phyloP scores from a whole-genome alignment of 2,797 vertebrate genomes.

The Spheniscus humboldti region DNA sequence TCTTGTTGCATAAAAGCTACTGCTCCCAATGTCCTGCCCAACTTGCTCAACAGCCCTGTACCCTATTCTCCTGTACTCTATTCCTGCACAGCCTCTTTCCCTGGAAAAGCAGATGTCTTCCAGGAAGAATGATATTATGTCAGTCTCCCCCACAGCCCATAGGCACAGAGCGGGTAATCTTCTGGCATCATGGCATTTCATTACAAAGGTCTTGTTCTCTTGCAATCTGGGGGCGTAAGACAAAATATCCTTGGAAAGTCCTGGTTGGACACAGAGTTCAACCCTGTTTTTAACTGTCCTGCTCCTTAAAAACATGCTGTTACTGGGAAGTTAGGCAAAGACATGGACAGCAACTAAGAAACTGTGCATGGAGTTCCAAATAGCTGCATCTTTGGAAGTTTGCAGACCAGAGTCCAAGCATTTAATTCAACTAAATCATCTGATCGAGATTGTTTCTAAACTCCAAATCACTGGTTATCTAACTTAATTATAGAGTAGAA shows the following conservation, averaged over 20 bases:
- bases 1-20: background rate
- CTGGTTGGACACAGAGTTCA: background rate
- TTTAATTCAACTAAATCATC: background rate
- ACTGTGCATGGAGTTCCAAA: background rate
- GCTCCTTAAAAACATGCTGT: background rate
- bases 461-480: background rate
- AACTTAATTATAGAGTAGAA: background rate
- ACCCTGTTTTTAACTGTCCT: background rate
- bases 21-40: background rate
- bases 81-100: background rate
- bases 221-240: background rate
- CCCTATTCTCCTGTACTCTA: background rate
- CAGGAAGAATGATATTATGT: background rate
- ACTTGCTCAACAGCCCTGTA: background rate
- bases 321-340: background rate
- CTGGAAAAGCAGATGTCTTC: background rate
- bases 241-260: background rate
- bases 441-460: background rate
- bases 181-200: background rate
- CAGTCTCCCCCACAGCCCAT: background rate
- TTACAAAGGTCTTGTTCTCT: background rate
- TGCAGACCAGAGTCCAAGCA: background rate
- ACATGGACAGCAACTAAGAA: background rate
- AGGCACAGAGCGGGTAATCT: background rate
- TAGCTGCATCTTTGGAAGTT: fast-evolving